Conservation (phyloP, 2,888 invertebrate genomes). For the Glomeris marginata region DNA sequence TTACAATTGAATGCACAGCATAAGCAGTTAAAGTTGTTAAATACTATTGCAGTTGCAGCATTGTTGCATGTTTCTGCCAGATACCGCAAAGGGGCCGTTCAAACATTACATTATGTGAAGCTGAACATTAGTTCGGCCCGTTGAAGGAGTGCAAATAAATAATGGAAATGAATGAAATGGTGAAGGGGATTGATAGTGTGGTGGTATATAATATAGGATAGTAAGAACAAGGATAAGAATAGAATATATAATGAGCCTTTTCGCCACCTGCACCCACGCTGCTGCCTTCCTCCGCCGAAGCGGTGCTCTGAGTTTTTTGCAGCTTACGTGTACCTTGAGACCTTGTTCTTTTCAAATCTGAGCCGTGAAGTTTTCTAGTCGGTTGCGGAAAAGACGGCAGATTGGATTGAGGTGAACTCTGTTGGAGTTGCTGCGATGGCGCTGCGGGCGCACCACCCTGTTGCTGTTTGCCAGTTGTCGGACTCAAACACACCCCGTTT, state of each 20-base stretch:
- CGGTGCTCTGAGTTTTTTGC: slow-evolving; percentile 16
- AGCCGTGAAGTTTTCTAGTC: slow-evolving; percentile 28
- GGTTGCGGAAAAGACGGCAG: slow-evolving; percentile 24
- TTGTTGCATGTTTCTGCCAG: too few relatives aligned
- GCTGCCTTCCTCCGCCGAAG: slow-evolving; percentile 15
- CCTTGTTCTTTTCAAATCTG: slow-evolving; percentile 66
- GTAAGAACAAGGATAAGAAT: neutral
- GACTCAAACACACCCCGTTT: slow-evolving; percentile 59
- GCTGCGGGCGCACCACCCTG: slow-evolving; percentile 13
- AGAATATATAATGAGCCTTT: neutral
- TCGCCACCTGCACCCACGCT: slow-evolving; percentile 25
- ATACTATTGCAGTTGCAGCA: too few relatives aligned
- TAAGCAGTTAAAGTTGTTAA: too few relatives aligned
- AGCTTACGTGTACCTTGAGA: slow-evolving; percentile 71
- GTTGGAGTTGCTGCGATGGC: slow-evolving; percentile 28
- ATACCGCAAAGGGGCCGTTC: too few relatives aligned
- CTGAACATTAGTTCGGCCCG: neutral
- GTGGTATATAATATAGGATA: too few relatives aligned
- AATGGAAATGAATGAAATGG: neutral
- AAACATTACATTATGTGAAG: neutral
- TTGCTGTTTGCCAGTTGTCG: slow-evolving; percentile 36
- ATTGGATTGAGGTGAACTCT: slow-evolving; percentile 21
- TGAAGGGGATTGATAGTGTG: too few relatives aligned
- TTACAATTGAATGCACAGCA: too few relatives aligned
- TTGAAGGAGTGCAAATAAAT: neutral